Evolutionary conservation across 2,888 invertebrate genomes (phyloP).

Genomic region (Tupiocoris notatus): DNA sequence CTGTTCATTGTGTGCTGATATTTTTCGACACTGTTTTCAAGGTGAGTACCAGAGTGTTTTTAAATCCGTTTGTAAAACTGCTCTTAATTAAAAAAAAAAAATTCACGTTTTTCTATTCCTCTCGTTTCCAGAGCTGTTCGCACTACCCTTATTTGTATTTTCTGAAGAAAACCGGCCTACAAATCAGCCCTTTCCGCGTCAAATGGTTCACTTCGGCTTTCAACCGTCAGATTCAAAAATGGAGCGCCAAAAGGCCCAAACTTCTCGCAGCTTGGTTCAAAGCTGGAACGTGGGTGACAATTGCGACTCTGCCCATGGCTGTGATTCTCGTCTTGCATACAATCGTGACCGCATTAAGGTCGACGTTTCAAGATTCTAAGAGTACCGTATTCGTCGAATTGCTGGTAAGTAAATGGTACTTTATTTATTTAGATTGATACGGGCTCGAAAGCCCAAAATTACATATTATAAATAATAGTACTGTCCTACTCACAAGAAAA

Average conservation of each 20-base stretch:
- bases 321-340: constrained; percentile 54
- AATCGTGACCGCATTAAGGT: constrained; percentile 52
- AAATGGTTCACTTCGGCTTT: constrained; percentile 78
- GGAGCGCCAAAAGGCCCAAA: constrained; percentile 65
- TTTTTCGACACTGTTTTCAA: constrained; percentile 83
- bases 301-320: constrained; percentile 68
- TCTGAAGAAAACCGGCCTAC: constrained; percentile 72
- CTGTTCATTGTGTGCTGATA: constrained; percentile 67
- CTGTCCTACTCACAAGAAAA: too few species aligned
- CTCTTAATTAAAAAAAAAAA: too few species aligned
- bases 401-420: constrained; percentile 53
- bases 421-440: too few species aligned
- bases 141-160: constrained; percentile 78
- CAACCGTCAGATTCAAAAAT: constrained; percentile 71
- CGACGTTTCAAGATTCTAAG: constrained; percentile 45
- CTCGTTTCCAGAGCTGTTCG: constrained; percentile 71
- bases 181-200: constrained; percentile 68
- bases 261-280: constrained; percentile 71
- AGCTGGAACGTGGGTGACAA: constrained; percentile 62
- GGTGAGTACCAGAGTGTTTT: constrained; percentile 57
- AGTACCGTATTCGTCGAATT: constrained; percentile 53
- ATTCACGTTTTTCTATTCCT: not conserved
- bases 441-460: too few species aligned
- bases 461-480: too few species aligned
- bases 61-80: not conserved